Conservation (phyloP, 2,888 invertebrate genomes). For the Idaea biselata region DNA sequence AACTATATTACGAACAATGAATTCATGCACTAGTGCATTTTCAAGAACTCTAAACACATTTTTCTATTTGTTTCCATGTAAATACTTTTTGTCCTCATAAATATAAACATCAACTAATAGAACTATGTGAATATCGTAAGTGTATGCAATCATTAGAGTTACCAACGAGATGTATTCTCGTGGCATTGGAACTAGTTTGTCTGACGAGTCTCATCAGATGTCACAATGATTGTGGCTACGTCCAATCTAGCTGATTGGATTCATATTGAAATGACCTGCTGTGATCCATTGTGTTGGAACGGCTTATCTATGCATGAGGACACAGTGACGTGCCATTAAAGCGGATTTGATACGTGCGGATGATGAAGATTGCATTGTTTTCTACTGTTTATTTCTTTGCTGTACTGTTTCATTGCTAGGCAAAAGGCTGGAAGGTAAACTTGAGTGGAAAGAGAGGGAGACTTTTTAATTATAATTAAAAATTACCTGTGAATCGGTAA, state of each 20-base stretch:
- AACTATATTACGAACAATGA: too few species aligned
- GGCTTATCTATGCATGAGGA: conserved; percentile 42
- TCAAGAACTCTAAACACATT: too few species aligned
- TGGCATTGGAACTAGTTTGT: conserved; percentile 36
- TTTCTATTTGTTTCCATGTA: too few species aligned
- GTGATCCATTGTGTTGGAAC: conserved; percentile 39
- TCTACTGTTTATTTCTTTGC: conserved; percentile 5
- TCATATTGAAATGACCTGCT: conserved; percentile 59
- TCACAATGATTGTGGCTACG: conserved; percentile 30
- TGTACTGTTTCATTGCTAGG: too few species aligned
- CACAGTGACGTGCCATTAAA: conserved; percentile 45
- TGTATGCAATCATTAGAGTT: conserved; percentile 54
- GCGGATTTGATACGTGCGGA: conserved; percentile 38
- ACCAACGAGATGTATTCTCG: conserved; percentile 43
- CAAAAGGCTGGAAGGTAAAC: too few species aligned
- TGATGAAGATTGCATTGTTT: conserved; percentile 31
- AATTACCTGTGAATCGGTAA: too few species aligned
- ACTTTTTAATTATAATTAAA: too few species aligned
- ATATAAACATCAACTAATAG: too few species aligned
- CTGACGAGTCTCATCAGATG: conserved; percentile 31
- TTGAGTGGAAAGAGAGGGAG: too few species aligned
- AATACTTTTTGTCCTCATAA: too few species aligned
- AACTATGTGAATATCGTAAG: background rate
- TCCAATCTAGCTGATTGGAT: conserved; percentile 67
- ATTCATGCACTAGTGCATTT: too few species aligned